phyloP scores from a whole-genome alignment of 2,888 invertebrate genomes.

The Plagiodera versicolora region DNA sequence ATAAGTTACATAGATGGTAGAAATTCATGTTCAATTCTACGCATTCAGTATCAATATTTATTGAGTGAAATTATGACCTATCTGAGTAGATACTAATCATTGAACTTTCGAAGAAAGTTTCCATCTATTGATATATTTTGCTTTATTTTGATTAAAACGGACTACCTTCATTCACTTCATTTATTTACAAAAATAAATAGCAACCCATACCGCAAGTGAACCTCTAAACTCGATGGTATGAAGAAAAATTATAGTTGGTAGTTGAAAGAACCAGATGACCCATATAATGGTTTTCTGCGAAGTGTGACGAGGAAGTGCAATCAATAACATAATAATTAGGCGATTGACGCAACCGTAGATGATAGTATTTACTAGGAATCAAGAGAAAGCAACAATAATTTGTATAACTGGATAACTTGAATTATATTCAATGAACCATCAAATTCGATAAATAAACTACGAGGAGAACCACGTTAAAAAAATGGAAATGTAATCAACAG shows the following conservation, averaged over 20 bases:
- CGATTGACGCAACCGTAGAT: conserved; percentile 1
- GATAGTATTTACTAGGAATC: conserved; percentile 14
- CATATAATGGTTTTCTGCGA: not conserved
- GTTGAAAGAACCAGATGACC: conserved; percentile 4
- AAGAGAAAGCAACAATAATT: conserved; percentile 27
- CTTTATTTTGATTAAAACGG: no score
- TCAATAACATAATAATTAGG: not conserved
- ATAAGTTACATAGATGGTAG: no score
- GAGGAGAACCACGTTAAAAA: conserved; percentile 32
- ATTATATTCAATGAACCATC: conserved; percentile 31
- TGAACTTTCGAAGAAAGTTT: no score
- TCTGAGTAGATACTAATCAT: no score
- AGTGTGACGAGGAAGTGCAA: conserved; percentile 13
- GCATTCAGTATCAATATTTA: no score
- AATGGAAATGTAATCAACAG: conserved; percentile 19
- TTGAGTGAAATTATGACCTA: no score
- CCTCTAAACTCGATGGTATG: not conserved
- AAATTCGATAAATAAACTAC: conserved; percentile 36
- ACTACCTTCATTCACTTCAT: no score
- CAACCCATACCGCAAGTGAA: not conserved
- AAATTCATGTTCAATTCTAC: no score
- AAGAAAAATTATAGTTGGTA: not conserved
- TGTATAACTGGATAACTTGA: conserved; percentile 24
- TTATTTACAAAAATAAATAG: no score
- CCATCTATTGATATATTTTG: no score